Evolutionary conservation across 2,797 vertebrate genomes (phyloP).

Genomic region (Echiichthys vipera): DNA sequence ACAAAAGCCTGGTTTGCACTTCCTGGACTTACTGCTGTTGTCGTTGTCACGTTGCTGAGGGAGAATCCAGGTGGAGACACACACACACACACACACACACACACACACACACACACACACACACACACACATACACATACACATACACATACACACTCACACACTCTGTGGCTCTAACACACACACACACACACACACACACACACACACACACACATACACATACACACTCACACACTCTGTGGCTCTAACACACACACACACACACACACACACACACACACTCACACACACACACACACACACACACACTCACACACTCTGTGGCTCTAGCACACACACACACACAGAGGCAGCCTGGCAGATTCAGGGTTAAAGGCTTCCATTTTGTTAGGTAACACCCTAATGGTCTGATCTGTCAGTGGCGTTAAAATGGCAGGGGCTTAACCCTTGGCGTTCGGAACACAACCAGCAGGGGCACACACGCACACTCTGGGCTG

Average conservation of each 20-base stretch:
- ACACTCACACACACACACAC: not conserved
- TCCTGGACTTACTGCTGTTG: slow-evolving; percentile 70
- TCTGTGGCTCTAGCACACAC: slow-evolving; percentile 30
- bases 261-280: not conserved
- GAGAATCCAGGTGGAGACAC: slow-evolving; percentile 84
- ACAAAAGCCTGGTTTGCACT: slow-evolving; percentile 65
- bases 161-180: slow-evolving; percentile 41
- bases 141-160: slow-evolving; percentile 14
- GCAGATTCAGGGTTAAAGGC: slow-evolving; percentile 88
- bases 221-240: slow-evolving; percentile 47
- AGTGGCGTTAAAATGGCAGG: slow-evolving; percentile 90
- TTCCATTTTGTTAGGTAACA: slow-evolving; percentile 92
- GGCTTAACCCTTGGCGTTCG: slow-evolving; percentile 88
- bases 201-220: slow-evolving; percentile 47
- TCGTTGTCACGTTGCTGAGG: slow-evolving; percentile 76
- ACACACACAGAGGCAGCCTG: slow-evolving; percentile 64
- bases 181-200: slow-evolving; percentile 35
- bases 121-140: not conserved
- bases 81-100: slow-evolving; percentile 51
- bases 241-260: slow-evolving; percentile 41
- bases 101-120: not conserved
- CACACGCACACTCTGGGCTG: slow-evolving; percentile 66
- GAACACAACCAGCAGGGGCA: slow-evolving; percentile 82
- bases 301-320: slow-evolving; percentile 35
- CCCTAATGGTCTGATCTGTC: slow-evolving; percentile 89